Conservation (phyloP, 2,113 vertebrate genomes). For the Cyanistes caeruleus region DNA sequence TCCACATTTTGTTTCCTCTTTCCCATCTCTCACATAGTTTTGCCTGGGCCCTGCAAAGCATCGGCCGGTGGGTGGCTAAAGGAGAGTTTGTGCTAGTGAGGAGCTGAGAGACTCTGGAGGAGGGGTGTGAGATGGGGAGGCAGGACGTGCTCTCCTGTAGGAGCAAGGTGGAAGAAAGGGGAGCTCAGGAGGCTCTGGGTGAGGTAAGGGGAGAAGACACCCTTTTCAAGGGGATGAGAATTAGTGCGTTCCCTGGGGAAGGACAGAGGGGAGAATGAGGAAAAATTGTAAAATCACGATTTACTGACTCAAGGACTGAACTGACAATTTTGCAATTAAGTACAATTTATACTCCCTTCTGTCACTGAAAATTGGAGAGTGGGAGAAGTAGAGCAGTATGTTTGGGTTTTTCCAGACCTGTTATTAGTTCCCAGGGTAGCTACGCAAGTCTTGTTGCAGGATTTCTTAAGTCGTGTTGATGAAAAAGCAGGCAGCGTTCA, state of each 20-base stretch:
- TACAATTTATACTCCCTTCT: constrained; percentile 30
- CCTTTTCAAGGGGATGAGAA: not conserved
- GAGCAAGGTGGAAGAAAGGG: not conserved
- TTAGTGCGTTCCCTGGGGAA: not conserved
- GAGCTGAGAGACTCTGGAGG: not conserved
- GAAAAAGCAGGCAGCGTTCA: not conserved
- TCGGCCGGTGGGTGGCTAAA: not conserved
- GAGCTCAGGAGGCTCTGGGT: not conserved
- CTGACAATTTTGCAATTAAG: constrained; percentile 51
- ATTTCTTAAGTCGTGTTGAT: not conserved
- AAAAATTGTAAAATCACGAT: not conserved
- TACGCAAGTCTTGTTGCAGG: not conserved
- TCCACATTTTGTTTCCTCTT: rapidly evolving
- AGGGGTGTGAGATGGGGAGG: not conserved
- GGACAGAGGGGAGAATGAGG: not conserved
- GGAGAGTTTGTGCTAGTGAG: not conserved
- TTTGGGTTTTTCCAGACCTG: constrained; percentile 42
- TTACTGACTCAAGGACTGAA: constrained; percentile 17
- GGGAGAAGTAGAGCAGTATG: not conserved
- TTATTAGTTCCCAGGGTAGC: constrained; percentile 42
- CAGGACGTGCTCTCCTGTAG: not conserved
- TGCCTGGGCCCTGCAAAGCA: rapidly evolving
- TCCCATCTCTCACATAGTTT: not conserved
- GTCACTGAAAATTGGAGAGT: constrained; percentile 29
- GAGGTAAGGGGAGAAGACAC: not conserved